phyloP scores from a whole-genome alignment of 1,140 invertebrate species.

The Antheraea mylitta region DNA sequence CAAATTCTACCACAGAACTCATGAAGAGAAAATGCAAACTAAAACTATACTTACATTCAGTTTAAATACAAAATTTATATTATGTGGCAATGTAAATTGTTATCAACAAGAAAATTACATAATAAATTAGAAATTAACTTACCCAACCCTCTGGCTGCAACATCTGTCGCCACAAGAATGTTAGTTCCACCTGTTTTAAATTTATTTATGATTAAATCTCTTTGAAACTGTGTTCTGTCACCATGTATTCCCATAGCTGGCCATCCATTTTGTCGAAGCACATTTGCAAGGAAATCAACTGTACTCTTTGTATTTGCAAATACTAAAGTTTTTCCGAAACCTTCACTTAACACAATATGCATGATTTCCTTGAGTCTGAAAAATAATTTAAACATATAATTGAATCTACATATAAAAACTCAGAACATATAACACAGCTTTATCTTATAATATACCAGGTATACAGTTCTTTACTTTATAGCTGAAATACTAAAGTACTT shows the following conservation, averaged over 20 bases:
- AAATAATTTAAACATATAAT: slow-evolving; percentile 18
- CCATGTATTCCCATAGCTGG: slow-evolving; percentile 86
- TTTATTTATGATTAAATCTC: slow-evolving; percentile 77
- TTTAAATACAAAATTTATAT: too few relatives aligned
- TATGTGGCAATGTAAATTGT: too few relatives aligned
- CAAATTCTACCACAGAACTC: too few relatives aligned
- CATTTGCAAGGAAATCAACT: slow-evolving; percentile 84
- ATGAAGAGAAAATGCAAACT: too few relatives aligned
- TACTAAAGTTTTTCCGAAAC: slow-evolving; percentile 87
- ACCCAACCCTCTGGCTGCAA: slow-evolving; percentile 90
- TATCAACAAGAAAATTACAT: too few relatives aligned
- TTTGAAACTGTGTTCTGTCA: slow-evolving; percentile 85
- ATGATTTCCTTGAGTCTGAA: slow-evolving; percentile 84
- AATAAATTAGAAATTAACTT: slow-evolving; percentile 17
- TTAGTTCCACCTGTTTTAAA: slow-evolving; percentile 55
- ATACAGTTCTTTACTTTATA: too few relatives aligned
- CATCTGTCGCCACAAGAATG: slow-evolving; percentile 89
- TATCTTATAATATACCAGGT: too few relatives aligned
- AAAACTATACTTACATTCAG: too few relatives aligned
- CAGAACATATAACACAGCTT: too few relatives aligned
- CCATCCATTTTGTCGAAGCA: slow-evolving; percentile 83
- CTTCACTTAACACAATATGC: slow-evolving; percentile 85
- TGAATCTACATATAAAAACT: too few relatives aligned
- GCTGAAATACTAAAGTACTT: too few relatives aligned
- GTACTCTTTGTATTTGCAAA: slow-evolving; percentile 95